Conservation (phyloP, 2,797 vertebrate genomes). For the Tympanoctomys barrerae region DNA sequence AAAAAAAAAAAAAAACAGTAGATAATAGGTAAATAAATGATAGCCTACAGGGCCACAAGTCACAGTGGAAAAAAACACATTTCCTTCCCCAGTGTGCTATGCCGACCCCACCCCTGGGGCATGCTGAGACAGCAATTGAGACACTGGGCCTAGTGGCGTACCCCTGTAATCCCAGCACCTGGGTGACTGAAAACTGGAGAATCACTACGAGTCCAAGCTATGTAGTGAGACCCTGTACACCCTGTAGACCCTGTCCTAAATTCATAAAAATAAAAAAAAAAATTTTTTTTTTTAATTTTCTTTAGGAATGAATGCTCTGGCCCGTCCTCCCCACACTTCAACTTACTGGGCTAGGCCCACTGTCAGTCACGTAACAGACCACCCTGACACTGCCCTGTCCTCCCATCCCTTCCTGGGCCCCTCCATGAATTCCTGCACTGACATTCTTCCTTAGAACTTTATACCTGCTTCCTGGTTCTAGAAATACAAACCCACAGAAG, state of each 20-base stretch:
- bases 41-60: not conserved
- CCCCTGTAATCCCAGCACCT: too few species aligned
- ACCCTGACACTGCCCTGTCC: not conserved
- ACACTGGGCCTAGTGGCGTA: too few species aligned
- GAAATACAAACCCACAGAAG: not conserved
- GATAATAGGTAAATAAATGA: not conserved
- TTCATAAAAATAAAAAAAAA: too few species aligned
- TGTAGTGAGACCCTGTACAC: too few species aligned
- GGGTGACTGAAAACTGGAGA: too few species aligned
- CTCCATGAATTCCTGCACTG: not conserved
- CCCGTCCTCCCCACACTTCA: not conserved
- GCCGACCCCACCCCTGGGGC: too few species aligned
- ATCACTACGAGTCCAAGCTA: too few species aligned
- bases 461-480: not conserved
- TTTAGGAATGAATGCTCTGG: not conserved
- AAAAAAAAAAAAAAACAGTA: not conserved
- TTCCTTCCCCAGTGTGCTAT: too few species aligned
- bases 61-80: not conserved
- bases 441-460: not conserved
- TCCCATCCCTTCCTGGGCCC: not conserved
- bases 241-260: too few species aligned
- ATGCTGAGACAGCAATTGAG: too few species aligned
- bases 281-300: too few species aligned
- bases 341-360: not conserved
- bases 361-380: not conserved